A percentile compares a stretch with the other conserved stretches of the same genome.
Conservation (phyloP, 2,888 invertebrate species). For the Ochlodes sylvanus region DNA sequence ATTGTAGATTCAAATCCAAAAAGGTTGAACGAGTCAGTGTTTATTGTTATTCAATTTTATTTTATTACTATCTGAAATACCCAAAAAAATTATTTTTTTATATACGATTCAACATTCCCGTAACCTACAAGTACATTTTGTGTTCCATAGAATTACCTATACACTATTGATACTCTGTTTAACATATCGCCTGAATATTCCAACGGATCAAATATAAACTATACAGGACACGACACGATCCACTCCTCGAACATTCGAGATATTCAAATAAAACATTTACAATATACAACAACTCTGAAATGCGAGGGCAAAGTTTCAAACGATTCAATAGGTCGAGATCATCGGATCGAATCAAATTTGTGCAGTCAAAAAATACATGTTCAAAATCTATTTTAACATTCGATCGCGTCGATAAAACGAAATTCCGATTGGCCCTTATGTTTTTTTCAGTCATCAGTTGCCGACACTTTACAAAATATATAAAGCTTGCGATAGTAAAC, state of each 20-base stretch:
- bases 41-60: constrained; percentile 68
- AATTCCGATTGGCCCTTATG: constrained; percentile 77
- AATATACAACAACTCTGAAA: constrained; percentile 74
- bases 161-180: constrained; percentile 71
- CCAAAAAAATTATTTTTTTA: constrained; percentile 61
- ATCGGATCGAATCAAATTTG: constrained; percentile 65
- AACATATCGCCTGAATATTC: constrained; percentile 76
- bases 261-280: constrained; percentile 60
- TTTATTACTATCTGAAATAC: constrained; percentile 79
- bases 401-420: constrained; percentile 61
- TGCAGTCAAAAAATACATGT: constrained; percentile 69
- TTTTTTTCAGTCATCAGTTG: constrained; percentile 79
- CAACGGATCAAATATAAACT: constrained; percentile 74
- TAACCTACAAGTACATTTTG: constrained; percentile 83
- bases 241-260: constrained; percentile 51
- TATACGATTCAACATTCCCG: constrained; percentile 81
- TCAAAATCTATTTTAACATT: constrained; percentile 56
- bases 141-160: constrained; percentile 80
- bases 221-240: constrained; percentile 57
- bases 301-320: constrained; percentile 75
- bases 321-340: constrained; percentile 51
- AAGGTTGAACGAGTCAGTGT: constrained; percentile 79
- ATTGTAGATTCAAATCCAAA: constrained; percentile 85
- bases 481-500: constrained; percentile 80
- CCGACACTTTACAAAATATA: constrained; percentile 66